Percentiles rank a stretch among this genome's conserved stretches.
phyloP scores from a whole-genome alignment of 2,113 vertebrate species.

The Ctenomys sociabilis region DNA sequence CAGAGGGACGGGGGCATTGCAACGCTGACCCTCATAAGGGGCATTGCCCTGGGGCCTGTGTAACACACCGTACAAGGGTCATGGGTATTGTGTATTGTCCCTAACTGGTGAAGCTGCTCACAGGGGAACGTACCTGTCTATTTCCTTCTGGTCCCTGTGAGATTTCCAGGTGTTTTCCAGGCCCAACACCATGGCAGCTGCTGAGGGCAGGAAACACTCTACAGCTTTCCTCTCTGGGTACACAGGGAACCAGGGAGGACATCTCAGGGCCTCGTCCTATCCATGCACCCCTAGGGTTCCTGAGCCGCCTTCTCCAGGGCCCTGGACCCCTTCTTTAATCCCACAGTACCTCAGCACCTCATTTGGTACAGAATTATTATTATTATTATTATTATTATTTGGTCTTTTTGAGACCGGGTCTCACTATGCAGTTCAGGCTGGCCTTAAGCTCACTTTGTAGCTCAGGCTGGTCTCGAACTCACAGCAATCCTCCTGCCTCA shows the following conservation, averaged over 20 bases:
- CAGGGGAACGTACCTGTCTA: background rate
- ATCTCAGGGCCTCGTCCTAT: background rate
- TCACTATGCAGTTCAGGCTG: too few species aligned
- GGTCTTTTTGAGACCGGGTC: too few species aligned
- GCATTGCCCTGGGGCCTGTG: background rate
- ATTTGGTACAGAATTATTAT: background rate
- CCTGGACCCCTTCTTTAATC: background rate
- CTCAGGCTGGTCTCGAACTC: too few species aligned
- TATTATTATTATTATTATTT: too few species aligned
- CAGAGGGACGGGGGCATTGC: too few species aligned
- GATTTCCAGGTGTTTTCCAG: background rate
- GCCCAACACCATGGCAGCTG: fast-evolving
- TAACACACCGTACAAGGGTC: fast-evolving
- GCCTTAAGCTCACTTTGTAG: too few species aligned
- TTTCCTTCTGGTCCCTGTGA: background rate
- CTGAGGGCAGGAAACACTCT: background rate
- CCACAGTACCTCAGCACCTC: background rate
- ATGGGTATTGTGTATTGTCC: fast-evolving
- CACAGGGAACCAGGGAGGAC: background rate
- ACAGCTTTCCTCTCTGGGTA: too few species aligned
- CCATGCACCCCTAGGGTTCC: background rate
- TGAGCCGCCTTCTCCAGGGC: background rate
- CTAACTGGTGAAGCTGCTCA: background rate
- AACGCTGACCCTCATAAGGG: background rate
- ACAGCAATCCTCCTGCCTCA: too few species aligned